Evolutionary conservation across 2,113 vertebrate species (phyloP), one percentile per base, ranked within the genome.

Genomic region (Hemibagrus wyckioides): DNA sequence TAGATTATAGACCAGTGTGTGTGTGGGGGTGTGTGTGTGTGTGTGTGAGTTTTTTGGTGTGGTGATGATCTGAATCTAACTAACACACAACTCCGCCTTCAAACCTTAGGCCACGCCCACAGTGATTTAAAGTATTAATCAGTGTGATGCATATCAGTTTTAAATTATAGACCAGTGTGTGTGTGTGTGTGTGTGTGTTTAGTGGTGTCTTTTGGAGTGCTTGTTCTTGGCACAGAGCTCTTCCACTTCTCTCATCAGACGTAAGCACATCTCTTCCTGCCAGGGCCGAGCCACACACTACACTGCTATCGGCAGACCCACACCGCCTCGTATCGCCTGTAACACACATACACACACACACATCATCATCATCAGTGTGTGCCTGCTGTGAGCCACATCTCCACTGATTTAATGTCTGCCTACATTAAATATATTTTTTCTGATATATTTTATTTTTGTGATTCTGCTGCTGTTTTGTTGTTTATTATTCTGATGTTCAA

Each of bases 171-270:
- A 63, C 4, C n/a, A 6, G 6, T 11, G 13, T 30, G 28, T 63
- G 44, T 61, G 59, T 61, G 7, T 30, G 25, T 5, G 6, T 71
- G 33, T 76, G 75, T 80, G 50, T 80, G 30, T 56, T 75, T 75
- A 75, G 39, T 75, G 71, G 77, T 36, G 28, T 65, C 3, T 44
- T 33, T 33, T n/a, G 10, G 39, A 41, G 33, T 14, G 36, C 56
- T 80, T n/a, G 67, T 92, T 89, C 83, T 89, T 89, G 63, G 90
- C 90, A 86, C 48, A 69, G 67, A 96, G 89, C 11, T 89, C 89
- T 89, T 99, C 97, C 92, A 99, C 97, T 91, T 99, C 98, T 90
- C 95, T 97, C 97, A 99, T 99, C 59, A 99, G 91, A 77, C 96
- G 95, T 83, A 99, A 96, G 76, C 98, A 99, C 89, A 97, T 91